Base-by-base conservation (phyloP, 2,797 vertebrate species). In the Megalops cyprinoides region DNA sequence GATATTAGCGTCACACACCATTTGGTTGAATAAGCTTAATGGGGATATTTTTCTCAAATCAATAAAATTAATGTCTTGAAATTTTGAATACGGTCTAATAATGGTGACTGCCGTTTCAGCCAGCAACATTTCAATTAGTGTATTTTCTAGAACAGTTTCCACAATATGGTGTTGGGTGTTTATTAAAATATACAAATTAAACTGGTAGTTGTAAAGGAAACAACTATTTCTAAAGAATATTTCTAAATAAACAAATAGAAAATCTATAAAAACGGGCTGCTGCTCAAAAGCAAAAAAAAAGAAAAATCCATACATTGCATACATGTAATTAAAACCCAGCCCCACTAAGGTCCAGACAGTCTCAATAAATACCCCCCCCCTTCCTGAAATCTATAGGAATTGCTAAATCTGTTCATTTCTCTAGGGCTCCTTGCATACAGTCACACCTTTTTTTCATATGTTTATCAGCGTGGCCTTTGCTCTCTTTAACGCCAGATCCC, bases 401-500 rank as follows among this genome's bases (percentile, higher is more conserved):
- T 84, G 88, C 89, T 85, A 89, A 88, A 91, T 90, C 89, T 84
- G 31, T 67, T 48, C 44, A 37, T 88, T 85, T 93, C 93, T 94
- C 93, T 74, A 83, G 93, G 93, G 91, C 90, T 90, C 92, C n/a
- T 39, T 74, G 15, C 84, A 79, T 90, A 91, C 93, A 92, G 95
- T 94, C 92, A 89, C 91, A 91, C 90, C 93, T 94, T 94, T 55
- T 65, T 91, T 92, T 95, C 95, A 97, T 97, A 96, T 97, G 93
- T 96, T 97, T 96, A 93, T 96, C 95, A 94, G 93, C 85, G 89
- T 92, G 90, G 93, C 89, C 93, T 94, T 58, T 51, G 46, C 31
- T 93, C 91, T 92, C 92, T 94, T 93, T 94, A 93, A 93, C 85
- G 86, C 86, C 87, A 96, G 96, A 96, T 97, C 97, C 96, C 96